Conservation (phyloP, 2,113 vertebrate species). For the Mellivora capensis region DNA sequence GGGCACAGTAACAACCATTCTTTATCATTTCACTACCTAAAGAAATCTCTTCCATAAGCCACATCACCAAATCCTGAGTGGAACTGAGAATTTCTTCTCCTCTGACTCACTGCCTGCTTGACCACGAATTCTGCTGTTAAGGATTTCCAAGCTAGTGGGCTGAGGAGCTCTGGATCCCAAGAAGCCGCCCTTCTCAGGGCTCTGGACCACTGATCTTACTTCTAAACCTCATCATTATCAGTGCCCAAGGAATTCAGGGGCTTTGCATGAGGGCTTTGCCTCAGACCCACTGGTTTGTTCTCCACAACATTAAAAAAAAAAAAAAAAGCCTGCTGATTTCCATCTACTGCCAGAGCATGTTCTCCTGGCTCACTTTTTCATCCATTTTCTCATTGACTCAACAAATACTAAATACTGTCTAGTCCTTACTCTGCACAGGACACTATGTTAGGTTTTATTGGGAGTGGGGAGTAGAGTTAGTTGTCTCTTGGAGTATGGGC, state of each 20-base stretch:
- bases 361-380: not conserved
- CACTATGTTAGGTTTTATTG: not conserved
- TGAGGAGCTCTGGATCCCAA: not conserved
- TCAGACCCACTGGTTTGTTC: not conserved
- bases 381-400: not conserved
- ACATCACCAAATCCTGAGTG: not conserved
- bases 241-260: not conserved
- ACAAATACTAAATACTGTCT: not conserved
- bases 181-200: not conserved
- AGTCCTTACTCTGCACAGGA: not conserved
- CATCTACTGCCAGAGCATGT: not conserved
- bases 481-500: not conserved
- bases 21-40: not conserved
- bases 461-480: not conserved
- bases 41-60: not conserved
- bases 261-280: not conserved
- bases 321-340: not conserved
- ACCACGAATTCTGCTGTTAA: not conserved
- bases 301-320: not conserved
- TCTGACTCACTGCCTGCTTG: not conserved
- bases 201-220: not conserved
- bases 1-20: rapidly evolving
- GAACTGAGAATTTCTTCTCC: not conserved
- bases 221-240: not conserved
- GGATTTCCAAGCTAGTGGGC: not conserved